phyloP scores from a whole-genome alignment of 2,888 invertebrate species.

The Ferdinandea cuprea region DNA sequence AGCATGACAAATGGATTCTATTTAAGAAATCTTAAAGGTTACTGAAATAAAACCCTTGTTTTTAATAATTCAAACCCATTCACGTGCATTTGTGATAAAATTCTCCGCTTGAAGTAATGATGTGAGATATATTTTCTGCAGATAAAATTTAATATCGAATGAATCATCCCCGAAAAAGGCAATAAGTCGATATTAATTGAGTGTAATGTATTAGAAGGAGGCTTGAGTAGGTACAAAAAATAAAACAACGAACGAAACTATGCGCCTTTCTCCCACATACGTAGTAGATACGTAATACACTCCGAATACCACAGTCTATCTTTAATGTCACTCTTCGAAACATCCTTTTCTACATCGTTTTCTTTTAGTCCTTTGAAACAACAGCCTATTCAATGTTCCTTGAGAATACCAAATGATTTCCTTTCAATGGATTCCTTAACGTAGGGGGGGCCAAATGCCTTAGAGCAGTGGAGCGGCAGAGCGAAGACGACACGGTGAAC shows the following conservation, averaged over 20 bases:
- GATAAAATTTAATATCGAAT: slow-evolving; percentile 55
- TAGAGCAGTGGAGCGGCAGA: too few relatives aligned
- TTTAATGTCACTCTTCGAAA: slow-evolving; percentile 36
- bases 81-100: slow-evolving; percentile 40
- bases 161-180: slow-evolving; percentile 48
- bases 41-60: not conserved
- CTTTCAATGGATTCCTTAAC: slow-evolving; percentile 41
- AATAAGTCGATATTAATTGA: slow-evolving; percentile 68
- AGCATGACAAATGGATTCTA: too few relatives aligned
- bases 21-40: too few relatives aligned
- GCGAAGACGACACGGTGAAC: too few relatives aligned
- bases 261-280: not conserved
- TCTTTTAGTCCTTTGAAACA: slow-evolving; percentile 51
- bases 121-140: slow-evolving; percentile 39
- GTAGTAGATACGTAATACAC: slow-evolving; percentile 8
- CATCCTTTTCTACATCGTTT: slow-evolving; percentile 58
- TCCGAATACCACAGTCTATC: slow-evolving; percentile 10
- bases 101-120: slow-evolving; percentile 30
- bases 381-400: slow-evolving; percentile 64
- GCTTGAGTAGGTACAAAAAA: slow-evolving; percentile 3
- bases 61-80: slow-evolving; percentile 49
- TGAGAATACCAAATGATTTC: slow-evolving; percentile 64
- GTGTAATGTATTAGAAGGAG: slow-evolving; percentile 49
- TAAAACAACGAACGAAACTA: slow-evolving; percentile 29
- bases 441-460: slow-evolving; percentile 27